phyloP scores from a whole-genome alignment of 2,888 invertebrate genomes.

The Drosophila cognata region DNA sequence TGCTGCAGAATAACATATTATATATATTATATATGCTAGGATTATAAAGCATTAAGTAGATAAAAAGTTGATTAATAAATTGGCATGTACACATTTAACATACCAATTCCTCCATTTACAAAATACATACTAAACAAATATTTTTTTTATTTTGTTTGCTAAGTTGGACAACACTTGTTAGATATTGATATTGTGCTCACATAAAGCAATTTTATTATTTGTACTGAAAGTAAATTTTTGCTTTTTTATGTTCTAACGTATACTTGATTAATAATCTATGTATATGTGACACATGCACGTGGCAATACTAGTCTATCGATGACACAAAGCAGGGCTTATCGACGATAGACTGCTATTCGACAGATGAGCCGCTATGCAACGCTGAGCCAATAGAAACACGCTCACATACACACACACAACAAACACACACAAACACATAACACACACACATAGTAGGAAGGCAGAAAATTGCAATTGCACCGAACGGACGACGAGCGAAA shows the following conservation, averaged over 20 bases:
- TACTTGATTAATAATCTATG: background rate
- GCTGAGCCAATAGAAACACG: conserved; percentile 57
- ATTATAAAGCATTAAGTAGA: background rate
- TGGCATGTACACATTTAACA: background rate
- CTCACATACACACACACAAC: conserved; percentile 45
- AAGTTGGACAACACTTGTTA: background rate
- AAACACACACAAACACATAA: conserved; percentile 26
- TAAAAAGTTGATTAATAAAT: background rate
- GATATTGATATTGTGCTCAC: background rate
- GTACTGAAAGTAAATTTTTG: background rate
- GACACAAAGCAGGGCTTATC: background rate
- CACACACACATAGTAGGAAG: conserved; percentile 12
- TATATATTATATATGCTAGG: background rate
- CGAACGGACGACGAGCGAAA: conserved; percentile 66
- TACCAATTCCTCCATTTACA: background rate
- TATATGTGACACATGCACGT: background rate
- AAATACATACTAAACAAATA: background rate
- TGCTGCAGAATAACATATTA: background rate
- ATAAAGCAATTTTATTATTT: background rate
- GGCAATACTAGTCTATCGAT: conserved; percentile 38
- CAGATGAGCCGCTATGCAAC: conserved; percentile 44
- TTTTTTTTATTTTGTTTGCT: background rate
- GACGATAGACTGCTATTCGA: conserved; percentile 29
- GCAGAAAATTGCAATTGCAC: conserved; percentile 73
- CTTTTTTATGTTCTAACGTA: background rate